phyloP scores from a whole-genome alignment of 2,888 invertebrate species.

The Therioaphis trifolii region DNA sequence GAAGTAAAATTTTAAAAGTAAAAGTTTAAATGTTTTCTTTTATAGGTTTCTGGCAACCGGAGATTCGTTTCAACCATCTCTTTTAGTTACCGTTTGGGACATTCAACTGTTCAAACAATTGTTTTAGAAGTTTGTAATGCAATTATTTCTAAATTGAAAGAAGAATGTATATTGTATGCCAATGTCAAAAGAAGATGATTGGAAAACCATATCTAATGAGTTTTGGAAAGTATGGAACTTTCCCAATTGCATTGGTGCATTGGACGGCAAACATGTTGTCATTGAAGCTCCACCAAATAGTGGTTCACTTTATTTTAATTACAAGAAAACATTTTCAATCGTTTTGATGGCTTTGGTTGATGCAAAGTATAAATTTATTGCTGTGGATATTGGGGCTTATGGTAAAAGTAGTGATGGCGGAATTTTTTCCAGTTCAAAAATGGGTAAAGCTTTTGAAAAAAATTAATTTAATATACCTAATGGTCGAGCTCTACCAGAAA shows the following conservation, averaged over 20 bases:
- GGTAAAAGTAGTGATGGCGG: conserved; percentile 55
- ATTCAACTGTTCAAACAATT: conserved; percentile 8
- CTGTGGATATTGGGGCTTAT: conserved; percentile 58
- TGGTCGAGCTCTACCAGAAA: not conserved
- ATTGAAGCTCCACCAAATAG: conserved; percentile 34
- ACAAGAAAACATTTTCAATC: conserved; percentile 55
- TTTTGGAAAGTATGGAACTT: conserved; percentile 45
- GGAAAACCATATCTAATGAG: conserved; percentile 34
- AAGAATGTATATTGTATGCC: conserved; percentile 40
- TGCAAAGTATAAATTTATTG: conserved; percentile 49
- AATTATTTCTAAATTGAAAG: not conserved
- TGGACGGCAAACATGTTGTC: conserved; percentile 63
- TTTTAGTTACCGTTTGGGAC: not conserved
- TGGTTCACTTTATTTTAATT: conserved; percentile 60
- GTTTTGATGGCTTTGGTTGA: conserved; percentile 61
- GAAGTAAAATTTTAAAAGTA: no score
- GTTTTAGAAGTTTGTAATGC: conserved; percentile 19
- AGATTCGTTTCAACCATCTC: conserved; percentile 7
- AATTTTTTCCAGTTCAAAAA: conserved; percentile 46
- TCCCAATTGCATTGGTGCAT: conserved; percentile 60
- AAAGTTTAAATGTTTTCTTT: not conserved
- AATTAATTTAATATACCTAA: conserved; percentile 45
- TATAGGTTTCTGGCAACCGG: conserved; percentile 7
- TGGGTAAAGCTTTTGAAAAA: conserved; percentile 29
- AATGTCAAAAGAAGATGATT: conserved; percentile 21